Evolutionary conservation across 2,113 vertebrate genomes (phyloP), one percentile per base, ranked within the genome.

Genomic region (Rhinopomastus cyanomelas): DNA sequence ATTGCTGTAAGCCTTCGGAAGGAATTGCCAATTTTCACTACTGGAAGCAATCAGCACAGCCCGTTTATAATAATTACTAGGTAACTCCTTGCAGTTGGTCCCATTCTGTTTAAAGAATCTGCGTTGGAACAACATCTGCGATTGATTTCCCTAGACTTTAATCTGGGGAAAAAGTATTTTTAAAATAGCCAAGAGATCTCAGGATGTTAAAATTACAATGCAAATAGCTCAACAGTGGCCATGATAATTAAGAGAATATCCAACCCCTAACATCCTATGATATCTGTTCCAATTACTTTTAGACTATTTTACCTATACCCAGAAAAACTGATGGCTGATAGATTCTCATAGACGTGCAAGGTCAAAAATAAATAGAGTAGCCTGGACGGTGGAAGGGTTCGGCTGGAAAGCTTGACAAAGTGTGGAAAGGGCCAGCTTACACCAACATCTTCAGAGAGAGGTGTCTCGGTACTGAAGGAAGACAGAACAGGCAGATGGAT

Each of bases 101-200:
- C 37, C 4, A 12, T 69, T 79, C 52, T 66, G 9, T 74, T 66
- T 62, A 56, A 85, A 76, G 30, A 91, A 52, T 29, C 39, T 52
- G 23, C 18, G n/a, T 4, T n/a, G 29, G 30, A 77, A 69, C 8
- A 79, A 46, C 27, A 72, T 37, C 49, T 91, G 27, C 51, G 49
- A 59, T 62, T 81, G 51, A 75, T 85, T 89, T 86, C n/a, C n/a
- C n/a, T n/a, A 61, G 93, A 30, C 19, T 57, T 85, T 75, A 89
- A 88, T 57, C 23, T 77, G 42, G 25, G 42, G 26, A 3, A n/a
- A 60, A 66, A 67, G 16, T 27, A 15, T 15, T 71, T 77, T 72
- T 37, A 67, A 80, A 82, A 79, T 22, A 60, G 42, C 12, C 68
- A 46, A 76, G 69, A 19, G 2, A 89, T 88, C 57, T 42, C 16